These are phyloP conservation scores for Phocoena phocoena DNA, from an alignment of 2,113 vertebrate genomes.

Conservation along the genomic window DNA sequence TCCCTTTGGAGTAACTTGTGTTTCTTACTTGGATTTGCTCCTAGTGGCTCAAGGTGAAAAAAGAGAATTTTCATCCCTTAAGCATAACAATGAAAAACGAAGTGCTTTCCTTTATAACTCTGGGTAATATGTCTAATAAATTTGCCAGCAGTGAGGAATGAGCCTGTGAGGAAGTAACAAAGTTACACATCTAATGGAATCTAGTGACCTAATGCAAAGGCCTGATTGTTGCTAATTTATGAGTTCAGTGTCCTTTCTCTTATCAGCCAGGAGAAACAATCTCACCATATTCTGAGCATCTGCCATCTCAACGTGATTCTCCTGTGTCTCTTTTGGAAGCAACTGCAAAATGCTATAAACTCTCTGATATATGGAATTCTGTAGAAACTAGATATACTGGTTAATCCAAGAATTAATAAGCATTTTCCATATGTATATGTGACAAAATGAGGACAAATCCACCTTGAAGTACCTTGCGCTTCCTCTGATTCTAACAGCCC, in stretches of 20 bases:
- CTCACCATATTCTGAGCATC: not conserved
- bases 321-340: not conserved
- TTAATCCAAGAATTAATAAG: not conserved
- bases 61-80: not conserved
- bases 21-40: not conserved
- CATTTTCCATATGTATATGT: not conserved
- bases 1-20: not conserved
- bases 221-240: constrained; percentile 39
- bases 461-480: not conserved
- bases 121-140: not conserved
- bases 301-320: not conserved
- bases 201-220: not conserved
- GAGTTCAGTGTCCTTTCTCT: constrained; percentile 7
- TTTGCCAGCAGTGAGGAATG: constrained; percentile 17
- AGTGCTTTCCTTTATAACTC: not conserved
- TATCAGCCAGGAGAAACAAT: not conserved
- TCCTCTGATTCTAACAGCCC: not conserved
- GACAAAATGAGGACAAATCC: not conserved
- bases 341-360: not conserved
- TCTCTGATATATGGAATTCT: not conserved
- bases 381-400: not conserved
- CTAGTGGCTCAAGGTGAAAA: not conserved
- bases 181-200: not conserved
- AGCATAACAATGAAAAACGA: not conserved
- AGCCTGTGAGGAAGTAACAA: not conserved